Base-by-base conservation (phyloP, 1,140 invertebrate genomes). In the Acromyrmex charruanus region DNA sequence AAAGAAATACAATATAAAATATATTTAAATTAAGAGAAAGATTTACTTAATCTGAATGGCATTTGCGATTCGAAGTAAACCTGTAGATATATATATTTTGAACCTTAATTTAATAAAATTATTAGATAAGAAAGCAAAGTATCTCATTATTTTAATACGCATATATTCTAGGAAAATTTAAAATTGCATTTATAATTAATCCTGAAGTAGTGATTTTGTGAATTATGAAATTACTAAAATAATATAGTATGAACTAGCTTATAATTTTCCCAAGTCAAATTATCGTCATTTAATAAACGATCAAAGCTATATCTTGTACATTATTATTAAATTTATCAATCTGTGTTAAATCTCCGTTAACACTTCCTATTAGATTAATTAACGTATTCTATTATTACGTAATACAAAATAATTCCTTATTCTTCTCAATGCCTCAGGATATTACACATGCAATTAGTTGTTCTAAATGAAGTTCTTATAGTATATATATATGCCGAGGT, bases 171-270 rank as follows among this genome's bases (percentile, higher is more conserved):
- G 14, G 49, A 51, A 51, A 51, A 51, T 51, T 51, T 4, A 51
- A 51, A 51, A 51, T 69, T 44, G n/a, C 39, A 44, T 9, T 44
- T 44, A 44, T 44, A 69, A 69, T 69, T 49, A 71, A 35, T 21
- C 10, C 7, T 51, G 18, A 69, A 51, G 14, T 31, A 49, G 7
- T 71, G 28, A 25, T 71, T 71, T 53, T 51, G 16, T 10, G 16
- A 51, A 31, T 65, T 65, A 65, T 53, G 31, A 71, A 25, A 71
- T 53, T 71, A 71, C 14, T 51, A 51, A 39, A 49, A 35, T 71
- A 49, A 44, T 35, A 6, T 58, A 18, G 35, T 3, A 14, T 53
- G 21, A 53, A 28, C 25, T 3, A 51, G 21, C 21, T 71, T 31
- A 7, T 71, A 71, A 71, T 68, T 71, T 71, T 71, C 44, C 21